Conservation (phyloP, 2,797 vertebrate genomes). For the Periparus ater region DNA sequence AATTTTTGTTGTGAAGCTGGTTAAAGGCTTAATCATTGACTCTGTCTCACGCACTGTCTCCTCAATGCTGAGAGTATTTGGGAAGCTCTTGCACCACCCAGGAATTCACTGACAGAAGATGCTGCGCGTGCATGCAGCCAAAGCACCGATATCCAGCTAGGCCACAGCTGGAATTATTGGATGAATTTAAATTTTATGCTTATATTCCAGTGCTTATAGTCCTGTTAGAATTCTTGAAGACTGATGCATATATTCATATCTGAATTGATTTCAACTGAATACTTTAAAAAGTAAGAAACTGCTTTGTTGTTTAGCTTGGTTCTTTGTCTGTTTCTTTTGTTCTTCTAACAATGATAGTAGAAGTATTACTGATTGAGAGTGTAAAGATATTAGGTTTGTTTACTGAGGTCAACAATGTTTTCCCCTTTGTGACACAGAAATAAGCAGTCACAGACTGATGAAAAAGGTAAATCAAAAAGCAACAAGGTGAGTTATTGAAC, state of each 20-base stretch:
- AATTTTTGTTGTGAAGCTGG: not conserved
- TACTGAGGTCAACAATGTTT: not conserved
- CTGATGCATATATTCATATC: not conserved
- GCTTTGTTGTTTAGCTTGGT: not conserved
- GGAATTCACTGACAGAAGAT: not conserved
- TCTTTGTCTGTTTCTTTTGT: not conserved
- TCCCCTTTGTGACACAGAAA: not conserved
- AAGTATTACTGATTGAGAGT: not conserved
- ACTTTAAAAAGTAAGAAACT: not conserved
- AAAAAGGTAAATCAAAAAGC: not conserved
- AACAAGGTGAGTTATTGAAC: not conserved
- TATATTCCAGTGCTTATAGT: not conserved
- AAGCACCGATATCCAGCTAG: not conserved
- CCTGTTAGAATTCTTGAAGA: not conserved
- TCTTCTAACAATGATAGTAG: not conserved
- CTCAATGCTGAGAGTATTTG: not conserved
- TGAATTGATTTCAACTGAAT: not conserved
- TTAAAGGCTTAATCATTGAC: not conserved
- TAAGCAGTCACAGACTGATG: not conserved
- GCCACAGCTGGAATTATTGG: fast-evolving
- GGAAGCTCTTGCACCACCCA: not conserved
- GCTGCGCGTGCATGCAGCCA: not conserved
- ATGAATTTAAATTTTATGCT: not conserved
- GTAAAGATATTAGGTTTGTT: not conserved
- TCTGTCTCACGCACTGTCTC: not conserved